phyloP scores from a whole-genome alignment of 2,797 vertebrate genomes.

The Phalanger gymnotis region DNA sequence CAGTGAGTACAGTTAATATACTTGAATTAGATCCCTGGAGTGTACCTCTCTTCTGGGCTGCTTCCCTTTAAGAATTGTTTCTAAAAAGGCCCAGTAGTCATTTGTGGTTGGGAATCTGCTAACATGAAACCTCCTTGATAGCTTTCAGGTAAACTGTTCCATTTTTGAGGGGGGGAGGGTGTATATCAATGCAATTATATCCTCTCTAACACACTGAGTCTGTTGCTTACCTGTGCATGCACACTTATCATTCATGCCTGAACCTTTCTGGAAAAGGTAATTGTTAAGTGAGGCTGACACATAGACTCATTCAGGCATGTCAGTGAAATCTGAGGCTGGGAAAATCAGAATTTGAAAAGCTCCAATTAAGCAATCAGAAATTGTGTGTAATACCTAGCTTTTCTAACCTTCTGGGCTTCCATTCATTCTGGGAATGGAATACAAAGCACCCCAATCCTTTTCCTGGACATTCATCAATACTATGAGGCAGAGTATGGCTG shows the following conservation, averaged over 20 bases:
- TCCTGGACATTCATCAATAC: background rate
- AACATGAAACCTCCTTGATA: background rate
- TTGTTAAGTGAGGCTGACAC: constrained; percentile 60
- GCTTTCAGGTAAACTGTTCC: constrained; percentile 50
- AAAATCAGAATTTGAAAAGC: constrained; percentile 59
- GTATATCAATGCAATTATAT: constrained; percentile 37
- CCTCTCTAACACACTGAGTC: constrained; percentile 13
- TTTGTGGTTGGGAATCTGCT: constrained; percentile 21
- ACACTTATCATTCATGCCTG: constrained; percentile 47
- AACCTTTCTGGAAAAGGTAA: constrained; percentile 68
- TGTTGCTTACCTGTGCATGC: constrained; percentile 1
- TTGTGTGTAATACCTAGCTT: constrained; percentile 48
- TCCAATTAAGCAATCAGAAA: constrained; percentile 57
- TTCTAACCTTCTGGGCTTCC: background rate
- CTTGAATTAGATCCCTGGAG: background rate
- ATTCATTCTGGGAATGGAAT: background rate
- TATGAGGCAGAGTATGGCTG: background rate
- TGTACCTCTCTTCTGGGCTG: accelerated
- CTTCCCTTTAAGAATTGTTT: accelerated
- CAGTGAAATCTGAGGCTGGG: constrained; percentile 48
- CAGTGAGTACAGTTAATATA: accelerated
- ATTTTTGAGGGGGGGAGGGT: background rate
- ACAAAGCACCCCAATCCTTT: background rate
- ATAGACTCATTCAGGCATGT: constrained; percentile 36
- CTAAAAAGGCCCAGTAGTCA: background rate